Conservation (phyloP, 1,140 invertebrate species). For the Zaprionus tsacasi region DNA sequence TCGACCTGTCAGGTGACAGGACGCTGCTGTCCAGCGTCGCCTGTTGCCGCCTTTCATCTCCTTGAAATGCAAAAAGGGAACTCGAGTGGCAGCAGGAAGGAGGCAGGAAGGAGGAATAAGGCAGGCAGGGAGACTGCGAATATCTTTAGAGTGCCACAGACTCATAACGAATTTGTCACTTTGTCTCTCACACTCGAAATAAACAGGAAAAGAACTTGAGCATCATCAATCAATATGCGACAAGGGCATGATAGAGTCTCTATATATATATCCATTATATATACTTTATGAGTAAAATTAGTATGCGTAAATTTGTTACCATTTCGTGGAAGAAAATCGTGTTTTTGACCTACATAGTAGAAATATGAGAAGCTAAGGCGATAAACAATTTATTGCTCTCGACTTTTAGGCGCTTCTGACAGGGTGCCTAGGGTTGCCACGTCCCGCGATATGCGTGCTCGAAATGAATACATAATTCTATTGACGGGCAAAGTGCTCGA, state of each 20-base stretch:
- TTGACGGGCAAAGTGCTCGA: not conserved
- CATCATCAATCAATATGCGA: conserved; percentile 36
- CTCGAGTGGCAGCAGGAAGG: not conserved
- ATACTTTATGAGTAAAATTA: not conserved
- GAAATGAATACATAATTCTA: conserved; percentile 27
- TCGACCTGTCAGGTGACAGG: conserved; percentile 15
- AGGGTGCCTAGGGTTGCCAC: not conserved
- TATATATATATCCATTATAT: not conserved
- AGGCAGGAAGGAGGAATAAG: not conserved
- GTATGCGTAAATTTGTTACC: not conserved
- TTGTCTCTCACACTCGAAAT: not conserved
- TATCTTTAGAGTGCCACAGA: not conserved
- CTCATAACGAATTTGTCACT: conserved; percentile 15
- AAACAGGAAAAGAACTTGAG: conserved; percentile 9
- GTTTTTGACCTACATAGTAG: conserved; percentile 10
- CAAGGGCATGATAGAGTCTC: not conserved
- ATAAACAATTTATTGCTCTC: conserved; percentile 50
- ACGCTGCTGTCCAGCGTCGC: not conserved
- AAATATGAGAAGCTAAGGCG: conserved; percentile 34
- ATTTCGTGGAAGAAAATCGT: not conserved
- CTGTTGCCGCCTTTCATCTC: conserved; percentile 26
- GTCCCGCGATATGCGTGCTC: not conserved
- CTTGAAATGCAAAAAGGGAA: conserved; percentile 1
- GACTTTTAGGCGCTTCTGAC: conserved; percentile 45
- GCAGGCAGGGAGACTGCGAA: not conserved